Percentiles rank a stretch among this genome's conserved stretches.
phyloP scores from a whole-genome alignment of 2,888 invertebrate genomes.

The Ophion slaviceki region DNA sequence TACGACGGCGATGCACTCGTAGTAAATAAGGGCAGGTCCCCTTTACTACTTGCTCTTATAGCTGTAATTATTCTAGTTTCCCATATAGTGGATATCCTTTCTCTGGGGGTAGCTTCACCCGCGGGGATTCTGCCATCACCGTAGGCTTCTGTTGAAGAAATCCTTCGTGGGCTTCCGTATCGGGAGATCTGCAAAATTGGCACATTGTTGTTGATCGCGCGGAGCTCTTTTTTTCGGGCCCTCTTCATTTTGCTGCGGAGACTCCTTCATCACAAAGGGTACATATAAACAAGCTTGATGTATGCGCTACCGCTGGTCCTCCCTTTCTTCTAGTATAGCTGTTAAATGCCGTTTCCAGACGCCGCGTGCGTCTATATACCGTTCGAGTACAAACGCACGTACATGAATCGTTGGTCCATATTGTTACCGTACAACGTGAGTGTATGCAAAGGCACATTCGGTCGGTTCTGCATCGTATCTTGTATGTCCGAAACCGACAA shows the following conservation, averaged over 20 bases:
- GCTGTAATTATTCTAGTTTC: neutral
- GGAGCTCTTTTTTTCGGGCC: conserved; percentile 19
- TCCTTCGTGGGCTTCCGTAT: conserved; percentile 72
- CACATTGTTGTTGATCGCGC: conserved; percentile 73
- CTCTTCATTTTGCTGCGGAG: conserved; percentile 38
- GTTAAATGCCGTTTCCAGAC: neutral
- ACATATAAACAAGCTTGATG: conserved; percentile 73
- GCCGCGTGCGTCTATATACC: neutral
- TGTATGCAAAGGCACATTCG: neutral
- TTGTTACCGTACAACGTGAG: neutral
- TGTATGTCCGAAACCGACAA: neutral
- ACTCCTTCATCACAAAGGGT: conserved; percentile 58
- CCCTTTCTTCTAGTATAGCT: neutral
- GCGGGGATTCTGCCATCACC: neutral
- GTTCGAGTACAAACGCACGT: conserved; percentile 13
- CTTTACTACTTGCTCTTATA: neutral
- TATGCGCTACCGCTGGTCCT: conserved; percentile 67
- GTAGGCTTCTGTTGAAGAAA: neutral
- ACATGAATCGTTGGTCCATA: neutral
- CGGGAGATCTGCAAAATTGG: conserved; percentile 74
- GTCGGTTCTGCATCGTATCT: neutral
- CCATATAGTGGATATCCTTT: neutral
- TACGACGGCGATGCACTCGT: neutral
- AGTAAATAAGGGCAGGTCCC: neutral
- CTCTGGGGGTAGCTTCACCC: neutral